Evolutionary conservation across 2,888 invertebrate genomes (phyloP), one percentile per base, ranked within the genome.

Genomic region (Cerastis rubricosa): DNA sequence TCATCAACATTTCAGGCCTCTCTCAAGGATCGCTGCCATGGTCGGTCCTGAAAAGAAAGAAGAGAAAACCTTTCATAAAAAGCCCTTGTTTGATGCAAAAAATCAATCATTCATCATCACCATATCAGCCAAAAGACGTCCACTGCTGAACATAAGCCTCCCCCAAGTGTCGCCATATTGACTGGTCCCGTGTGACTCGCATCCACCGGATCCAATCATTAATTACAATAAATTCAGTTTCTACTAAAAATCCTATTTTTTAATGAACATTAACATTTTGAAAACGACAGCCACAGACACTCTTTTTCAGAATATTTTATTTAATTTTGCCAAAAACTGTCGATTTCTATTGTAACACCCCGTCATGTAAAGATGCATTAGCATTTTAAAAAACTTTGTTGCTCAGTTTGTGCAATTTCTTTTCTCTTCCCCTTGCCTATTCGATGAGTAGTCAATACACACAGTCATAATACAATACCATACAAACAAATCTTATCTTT

Each of bases 351-450:
- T 29, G 9, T 17, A 29, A 29, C 22, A 22, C 40, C 19, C 40
- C 19, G 40, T 19, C 22, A 2, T 54, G 54, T 54, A 43, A 25
- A 7, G 2, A 40, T 40, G 1, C 5, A 45, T 22, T 45, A 45
- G 3, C 43, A 51, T 61, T 66, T 43, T 22, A 82, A 66, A 43
- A 51, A 40, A 17, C 7, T 40, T 25, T 35, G 12, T 22, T 35
- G 4, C 17, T 35, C 11, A 40, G 17, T 54, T 68, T 47, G 17
- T 66, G 65, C 47, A 49, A 82, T 69, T 22, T 65, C 45, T 63
- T 51, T 25, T 25, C 71, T 90, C 71, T 90, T 92, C 93, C 93
- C 93, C 92, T 92, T 89, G 89, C 71, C 19, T 89, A 90, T 88
- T 91, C 84, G 88, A 90, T 87, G 85, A 90, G 25, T 83, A 89